Conservation (phyloP, 1,140 invertebrate genomes). For the Patella vulgata region DNA sequence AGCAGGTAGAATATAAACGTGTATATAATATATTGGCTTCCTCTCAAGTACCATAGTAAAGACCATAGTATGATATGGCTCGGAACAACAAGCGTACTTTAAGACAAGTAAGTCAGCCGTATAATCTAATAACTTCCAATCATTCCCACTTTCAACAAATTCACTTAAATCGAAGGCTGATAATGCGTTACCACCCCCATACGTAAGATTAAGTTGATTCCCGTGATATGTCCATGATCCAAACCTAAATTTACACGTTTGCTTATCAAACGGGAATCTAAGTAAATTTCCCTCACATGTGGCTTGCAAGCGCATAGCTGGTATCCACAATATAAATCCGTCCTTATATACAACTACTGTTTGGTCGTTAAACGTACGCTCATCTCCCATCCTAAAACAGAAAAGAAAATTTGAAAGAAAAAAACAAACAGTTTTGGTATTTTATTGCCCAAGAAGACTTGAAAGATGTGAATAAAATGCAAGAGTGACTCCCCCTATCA, state of each 20-base stretch:
- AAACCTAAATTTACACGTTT: conserved; percentile 98
- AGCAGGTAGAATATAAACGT: no score
- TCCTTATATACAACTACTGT: no score
- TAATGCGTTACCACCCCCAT: conserved; percentile 7
- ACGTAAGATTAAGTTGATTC: conserved; percentile 81
- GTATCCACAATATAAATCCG: conserved; percentile 95
- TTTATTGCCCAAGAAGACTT: no score
- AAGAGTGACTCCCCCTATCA: no score
- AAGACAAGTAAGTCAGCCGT: conserved; percentile 38
- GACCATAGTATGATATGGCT: conserved; percentile 57
- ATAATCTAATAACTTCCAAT: conserved; percentile 90
- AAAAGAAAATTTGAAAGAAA: not conserved
- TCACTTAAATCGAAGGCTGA: conserved; percentile 28
- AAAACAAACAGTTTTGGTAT: no score
- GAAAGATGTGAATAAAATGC: no score
- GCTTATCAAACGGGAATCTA: conserved; percentile 95
- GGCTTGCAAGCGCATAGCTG: conserved; percentile 97
- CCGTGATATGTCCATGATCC: conserved; percentile 99
- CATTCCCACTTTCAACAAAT: conserved; percentile 76
- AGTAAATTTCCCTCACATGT: conserved; percentile 98
- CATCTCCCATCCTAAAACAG: conserved; percentile 2
- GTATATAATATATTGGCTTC: conserved; percentile 63
- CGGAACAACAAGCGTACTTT: conserved; percentile 52
- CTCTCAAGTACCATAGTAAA: conserved; percentile 57
- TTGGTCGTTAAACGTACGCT: not conserved